These are phyloP conservation scores for Anas acuta DNA, from an alignment of 2,797 vertebrate genomes.

Conservation along the genomic window DNA sequence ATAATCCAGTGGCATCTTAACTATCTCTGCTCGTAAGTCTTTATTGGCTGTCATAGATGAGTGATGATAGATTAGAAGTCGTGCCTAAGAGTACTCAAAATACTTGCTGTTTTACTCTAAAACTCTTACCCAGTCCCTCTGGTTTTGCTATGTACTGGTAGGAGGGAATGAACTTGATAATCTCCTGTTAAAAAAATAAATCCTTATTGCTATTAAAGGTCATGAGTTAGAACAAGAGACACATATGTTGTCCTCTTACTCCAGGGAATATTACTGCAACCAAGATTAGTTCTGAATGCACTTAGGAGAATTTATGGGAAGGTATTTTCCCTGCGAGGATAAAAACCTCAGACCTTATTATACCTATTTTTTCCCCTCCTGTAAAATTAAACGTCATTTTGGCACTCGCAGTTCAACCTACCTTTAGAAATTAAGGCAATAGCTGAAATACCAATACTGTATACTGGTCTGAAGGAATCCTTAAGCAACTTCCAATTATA, in stretches of 20 bases:
- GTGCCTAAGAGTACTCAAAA: neutral
- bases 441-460: neutral
- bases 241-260: neutral
- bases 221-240: neutral
- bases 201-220: neutral
- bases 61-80: neutral
- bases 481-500: slow-evolving; percentile 6
- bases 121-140: neutral
- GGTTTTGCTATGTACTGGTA: neutral
- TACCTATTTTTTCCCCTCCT: neutral
- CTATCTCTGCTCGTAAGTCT: neutral
- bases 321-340: neutral
- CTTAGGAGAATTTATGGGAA: neutral
- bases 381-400: slow-evolving; percentile 7
- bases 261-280: neutral
- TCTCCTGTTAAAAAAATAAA: neutral
- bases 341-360: neutral
- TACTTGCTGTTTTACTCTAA: neutral
- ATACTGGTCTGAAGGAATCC: neutral
- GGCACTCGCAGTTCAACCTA: neutral
- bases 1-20: neutral
- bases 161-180: neutral
- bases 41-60: neutral
- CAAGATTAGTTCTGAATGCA: neutral
- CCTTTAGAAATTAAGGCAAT: neutral